A percentile compares a stretch with the other conserved stretches of the same genome.
Evolutionary conservation across 1,140 invertebrate genomes (phyloP).

Genomic region (Mercenaria mercenaria): DNA sequence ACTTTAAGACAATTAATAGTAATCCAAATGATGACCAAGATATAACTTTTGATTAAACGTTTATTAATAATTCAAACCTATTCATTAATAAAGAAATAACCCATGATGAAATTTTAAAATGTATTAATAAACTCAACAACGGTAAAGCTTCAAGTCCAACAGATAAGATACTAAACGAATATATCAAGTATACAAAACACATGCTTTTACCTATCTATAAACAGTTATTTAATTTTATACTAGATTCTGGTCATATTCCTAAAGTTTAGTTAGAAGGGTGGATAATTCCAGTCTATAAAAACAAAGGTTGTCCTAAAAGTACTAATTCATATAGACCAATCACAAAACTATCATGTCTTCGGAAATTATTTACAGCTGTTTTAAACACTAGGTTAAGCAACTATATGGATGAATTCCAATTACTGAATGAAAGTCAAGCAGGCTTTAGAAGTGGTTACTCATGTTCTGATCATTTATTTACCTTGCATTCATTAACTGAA

Average conservation of each 20-base stretch:
- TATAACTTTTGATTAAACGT: neutral
- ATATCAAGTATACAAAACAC: slow-evolving; percentile 14
- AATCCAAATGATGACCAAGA: neutral
- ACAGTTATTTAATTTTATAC: slow-evolving; percentile 14
- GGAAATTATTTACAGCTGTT: slow-evolving; percentile 66
- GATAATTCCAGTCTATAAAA: slow-evolving; percentile 61
- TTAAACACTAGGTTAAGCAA: slow-evolving; percentile 55
- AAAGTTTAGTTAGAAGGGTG: slow-evolving; percentile 1
- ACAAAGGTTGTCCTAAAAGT: slow-evolving; percentile 32
- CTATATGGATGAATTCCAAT: slow-evolving; percentile 18
- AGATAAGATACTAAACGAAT: slow-evolving; percentile 16
- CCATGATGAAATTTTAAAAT: too few relatives aligned
- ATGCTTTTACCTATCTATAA: slow-evolving; percentile 12
- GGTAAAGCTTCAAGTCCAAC: neutral
- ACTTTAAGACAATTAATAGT: neutral
- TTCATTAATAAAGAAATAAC: neutral
- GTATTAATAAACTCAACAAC: neutral
- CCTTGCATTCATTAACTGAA: slow-evolving; percentile 20
- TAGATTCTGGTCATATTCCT: slow-evolving; percentile 11
- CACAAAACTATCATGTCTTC: slow-evolving; percentile 55
- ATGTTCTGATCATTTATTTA: slow-evolving; percentile 42
- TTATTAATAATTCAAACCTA: neutral
- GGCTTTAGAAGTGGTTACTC: slow-evolving; percentile 52
- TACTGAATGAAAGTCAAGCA: slow-evolving; percentile 55
- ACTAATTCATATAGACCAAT: slow-evolving; percentile 62